Evolutionary conservation across 2,113 vertebrate genomes (phyloP).

Genomic region (Sarotherodon lohbergeri): DNA sequence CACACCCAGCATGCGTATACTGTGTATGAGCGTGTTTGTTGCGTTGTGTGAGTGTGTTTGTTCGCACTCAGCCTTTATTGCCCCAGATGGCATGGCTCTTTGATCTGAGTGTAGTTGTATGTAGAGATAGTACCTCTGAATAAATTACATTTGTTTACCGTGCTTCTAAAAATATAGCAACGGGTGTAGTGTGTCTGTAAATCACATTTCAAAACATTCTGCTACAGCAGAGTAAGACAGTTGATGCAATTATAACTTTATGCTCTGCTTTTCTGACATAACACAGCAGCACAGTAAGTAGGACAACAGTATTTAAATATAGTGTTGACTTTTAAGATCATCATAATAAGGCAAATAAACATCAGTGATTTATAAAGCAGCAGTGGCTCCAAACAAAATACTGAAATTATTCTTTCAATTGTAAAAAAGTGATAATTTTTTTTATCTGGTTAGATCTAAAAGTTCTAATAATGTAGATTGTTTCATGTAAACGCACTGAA

Average conservation of each 20-base stretch:
- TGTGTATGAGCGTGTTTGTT: neutral
- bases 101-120: neutral
- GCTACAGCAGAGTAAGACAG: neutral
- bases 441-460: neutral
- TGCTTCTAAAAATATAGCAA: neutral
- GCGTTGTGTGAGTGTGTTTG: neutral
- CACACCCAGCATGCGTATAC: constrained; percentile 3
- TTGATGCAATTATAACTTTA: neutral
- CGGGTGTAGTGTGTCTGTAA: neutral
- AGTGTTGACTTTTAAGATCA: neutral
- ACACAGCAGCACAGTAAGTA: neutral
- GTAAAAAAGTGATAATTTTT: neutral
- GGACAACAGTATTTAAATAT: neutral
- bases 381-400: neutral
- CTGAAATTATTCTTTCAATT: neutral
- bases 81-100: neutral
- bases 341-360: neutral
- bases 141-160: neutral
- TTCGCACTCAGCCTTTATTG: neutral
- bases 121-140: neutral
- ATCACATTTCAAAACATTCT: neutral
- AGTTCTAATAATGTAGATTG: neutral
- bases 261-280: neutral
- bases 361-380: neutral
- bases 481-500: neutral